phyloP scores from a whole-genome alignment of 2,888 invertebrate genomes.

The Ypsolopha scabrella region DNA sequence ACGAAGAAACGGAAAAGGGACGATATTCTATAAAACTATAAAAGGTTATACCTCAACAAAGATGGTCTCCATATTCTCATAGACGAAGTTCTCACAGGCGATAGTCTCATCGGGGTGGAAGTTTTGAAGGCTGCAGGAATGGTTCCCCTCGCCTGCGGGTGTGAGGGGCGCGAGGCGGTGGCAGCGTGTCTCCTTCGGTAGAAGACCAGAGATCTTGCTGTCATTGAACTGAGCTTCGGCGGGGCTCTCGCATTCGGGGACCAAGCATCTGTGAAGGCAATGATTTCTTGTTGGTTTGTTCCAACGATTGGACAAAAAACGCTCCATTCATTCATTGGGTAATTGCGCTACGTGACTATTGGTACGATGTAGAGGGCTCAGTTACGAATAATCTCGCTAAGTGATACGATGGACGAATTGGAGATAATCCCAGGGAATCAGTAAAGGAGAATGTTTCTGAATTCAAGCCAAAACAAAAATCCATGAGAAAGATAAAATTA shows the following conservation, averaged over 20 bases:
- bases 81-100: conserved; percentile 35
- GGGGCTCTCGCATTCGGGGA: conserved; percentile 66
- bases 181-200: conserved; percentile 24
- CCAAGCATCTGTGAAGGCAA: conserved; percentile 51
- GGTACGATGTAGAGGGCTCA: no score
- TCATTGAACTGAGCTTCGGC: conserved; percentile 18
- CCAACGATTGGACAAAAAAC: background rate
- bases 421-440: no score
- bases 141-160: conserved; percentile 4
- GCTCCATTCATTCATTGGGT: background rate
- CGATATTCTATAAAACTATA: background rate
- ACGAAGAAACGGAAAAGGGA: background rate
- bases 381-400: no score
- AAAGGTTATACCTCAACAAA: conserved; percentile 43
- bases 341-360: no score
- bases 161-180: conserved; percentile 25
- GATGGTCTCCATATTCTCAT: conserved; percentile 36
- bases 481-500: no score
- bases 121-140: conserved; percentile 24
- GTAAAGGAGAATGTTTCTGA: no score
- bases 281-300: background rate
- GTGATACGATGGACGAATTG: no score
- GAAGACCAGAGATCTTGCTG: conserved; percentile 22
- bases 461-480: no score
- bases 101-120: conserved; percentile 30